Base-by-base conservation (phyloP, 92 coral and sea anemone genomes). In the Anthopleura xanthogrammica region DNA sequence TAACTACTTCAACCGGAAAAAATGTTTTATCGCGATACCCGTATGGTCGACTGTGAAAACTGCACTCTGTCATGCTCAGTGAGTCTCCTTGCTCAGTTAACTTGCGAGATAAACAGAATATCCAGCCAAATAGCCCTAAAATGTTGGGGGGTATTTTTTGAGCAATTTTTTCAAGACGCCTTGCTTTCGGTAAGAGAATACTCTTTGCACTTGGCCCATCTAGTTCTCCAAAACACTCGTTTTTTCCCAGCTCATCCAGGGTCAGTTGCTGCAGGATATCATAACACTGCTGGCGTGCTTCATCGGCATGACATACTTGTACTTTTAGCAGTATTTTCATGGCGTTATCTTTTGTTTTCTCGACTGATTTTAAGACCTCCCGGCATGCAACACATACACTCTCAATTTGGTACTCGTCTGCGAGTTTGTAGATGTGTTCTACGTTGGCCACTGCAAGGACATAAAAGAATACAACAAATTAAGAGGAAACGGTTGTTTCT, bases 231-330 rank as follows among this genome's bases (percentile, higher is more conserved):
- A 77, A 50, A 13, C 12, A 9, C 52, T 42, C 7, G 9, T 50
- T 5, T 3, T 22, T 50, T 16, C 48, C 39, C 16, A 77, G 36
- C 16, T 77, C 80, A 23, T 1, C 16, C 62, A 20, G 0, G 48
- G 80, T 13, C 36, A 4, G 17, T 19, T 77, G 16, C 80, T 77
- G 57, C 22, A 77, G 57, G 43, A 42, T 22, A 3, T 77, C 60
- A 2, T 29, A 77, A 48, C 80, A 77, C 62, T 77, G 16, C 60
- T 42, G 80, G 62, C 80, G 80, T 50, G 60, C 80, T 23, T 77
- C 60, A 42, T 46, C 62, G 2, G 52, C 52, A 48, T 54, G 39
- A 22, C 62, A 54, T 50, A 39, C 19, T 50, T 77, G 80, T 8
- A 64, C 60, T 12, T 39, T 41, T 4, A 77, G 1, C 7, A 77